Percentiles rank a stretch among this genome's conserved stretches.
Evolutionary conservation across 1,140 invertebrate genomes (phyloP).

Genomic region (Penaeus japonicus): DNA sequence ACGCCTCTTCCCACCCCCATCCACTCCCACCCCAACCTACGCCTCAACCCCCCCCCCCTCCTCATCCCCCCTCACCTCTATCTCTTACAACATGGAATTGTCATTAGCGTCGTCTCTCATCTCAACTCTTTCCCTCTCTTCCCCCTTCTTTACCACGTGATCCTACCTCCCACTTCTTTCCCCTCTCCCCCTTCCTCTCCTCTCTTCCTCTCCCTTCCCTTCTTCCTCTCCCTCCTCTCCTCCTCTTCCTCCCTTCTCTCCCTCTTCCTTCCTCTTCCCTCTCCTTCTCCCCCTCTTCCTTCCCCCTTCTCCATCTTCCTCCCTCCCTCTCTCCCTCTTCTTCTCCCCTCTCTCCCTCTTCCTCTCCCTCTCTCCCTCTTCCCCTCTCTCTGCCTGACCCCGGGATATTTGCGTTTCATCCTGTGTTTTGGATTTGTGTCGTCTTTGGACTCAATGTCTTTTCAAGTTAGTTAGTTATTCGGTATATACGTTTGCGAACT

Average conservation of each 20-base stretch:
- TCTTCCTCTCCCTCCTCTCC: neutral
- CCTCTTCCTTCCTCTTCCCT: neutral
- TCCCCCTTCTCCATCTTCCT: neutral
- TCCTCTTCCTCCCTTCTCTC: neutral
- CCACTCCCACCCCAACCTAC: too few species aligned
- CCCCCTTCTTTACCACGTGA: neutral
- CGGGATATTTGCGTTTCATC: neutral
- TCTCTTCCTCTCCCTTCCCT: neutral
- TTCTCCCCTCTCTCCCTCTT: neutral
- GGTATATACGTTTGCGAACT: too few species aligned
- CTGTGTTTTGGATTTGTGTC: neutral
- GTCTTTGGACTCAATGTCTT: neutral
- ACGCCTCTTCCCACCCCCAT: too few species aligned
- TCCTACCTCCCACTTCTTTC: neutral
- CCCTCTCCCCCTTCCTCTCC: neutral
- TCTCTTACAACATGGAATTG: neutral
- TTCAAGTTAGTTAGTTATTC: too few species aligned
- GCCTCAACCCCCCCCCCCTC: too few species aligned
- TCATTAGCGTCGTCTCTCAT: neutral
- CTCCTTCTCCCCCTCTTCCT: neutral
- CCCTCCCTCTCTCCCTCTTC: neutral
- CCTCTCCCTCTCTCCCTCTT: neutral
- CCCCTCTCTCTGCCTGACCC: neutral
- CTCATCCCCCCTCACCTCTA: too few species aligned
- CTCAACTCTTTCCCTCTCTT: neutral